These are phyloP conservation scores for Oreochromis mossambicus DNA, from an alignment of 2,797 vertebrate species.

Conservation along the genomic window DNA sequence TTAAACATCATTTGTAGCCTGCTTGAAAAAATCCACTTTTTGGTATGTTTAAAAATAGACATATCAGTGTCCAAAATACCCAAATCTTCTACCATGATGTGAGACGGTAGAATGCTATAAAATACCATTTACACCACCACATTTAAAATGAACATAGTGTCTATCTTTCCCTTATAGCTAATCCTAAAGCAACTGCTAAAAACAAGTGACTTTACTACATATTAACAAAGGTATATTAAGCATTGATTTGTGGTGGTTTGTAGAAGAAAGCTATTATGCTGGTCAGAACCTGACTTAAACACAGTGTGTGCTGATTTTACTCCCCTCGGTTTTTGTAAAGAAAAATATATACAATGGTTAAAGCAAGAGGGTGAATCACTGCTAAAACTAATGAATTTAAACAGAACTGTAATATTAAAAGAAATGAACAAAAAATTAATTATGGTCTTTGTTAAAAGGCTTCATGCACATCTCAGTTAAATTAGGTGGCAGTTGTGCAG, in stretches of 20 bases:
- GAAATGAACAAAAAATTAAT: constrained; percentile 37
- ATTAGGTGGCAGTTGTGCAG: constrained; percentile 2
- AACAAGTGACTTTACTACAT: not conserved
- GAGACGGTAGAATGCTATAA: not conserved
- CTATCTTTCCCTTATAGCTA: not conserved
- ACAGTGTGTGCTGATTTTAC: constrained; percentile 22
- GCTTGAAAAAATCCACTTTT: not conserved
- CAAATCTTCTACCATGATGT: not conserved
- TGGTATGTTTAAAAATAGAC: not conserved
- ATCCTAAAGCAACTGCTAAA: not conserved
- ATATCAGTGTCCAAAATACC: not conserved
- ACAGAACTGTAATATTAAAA: constrained; percentile 57
- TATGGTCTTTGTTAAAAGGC: constrained; percentile 15
- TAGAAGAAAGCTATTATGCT: constrained; percentile 51
- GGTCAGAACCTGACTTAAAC: constrained; percentile 43
- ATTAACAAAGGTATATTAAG: not conserved
- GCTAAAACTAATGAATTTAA: constrained; percentile 49
- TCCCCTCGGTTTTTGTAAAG: constrained; percentile 37
- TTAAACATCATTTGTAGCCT: not conserved
- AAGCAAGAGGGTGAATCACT: constrained; percentile 58
- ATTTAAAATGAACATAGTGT: not conserved
- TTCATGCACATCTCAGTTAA: constrained; percentile 12
- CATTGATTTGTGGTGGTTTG: constrained; percentile 73
- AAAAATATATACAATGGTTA: constrained; percentile 58
- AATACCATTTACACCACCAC: not conserved